Percentiles rank a stretch among this genome's conserved stretches.
phyloP scores from a whole-genome alignment of 2,113 vertebrate genomes.

The Amazona guildingii region DNA sequence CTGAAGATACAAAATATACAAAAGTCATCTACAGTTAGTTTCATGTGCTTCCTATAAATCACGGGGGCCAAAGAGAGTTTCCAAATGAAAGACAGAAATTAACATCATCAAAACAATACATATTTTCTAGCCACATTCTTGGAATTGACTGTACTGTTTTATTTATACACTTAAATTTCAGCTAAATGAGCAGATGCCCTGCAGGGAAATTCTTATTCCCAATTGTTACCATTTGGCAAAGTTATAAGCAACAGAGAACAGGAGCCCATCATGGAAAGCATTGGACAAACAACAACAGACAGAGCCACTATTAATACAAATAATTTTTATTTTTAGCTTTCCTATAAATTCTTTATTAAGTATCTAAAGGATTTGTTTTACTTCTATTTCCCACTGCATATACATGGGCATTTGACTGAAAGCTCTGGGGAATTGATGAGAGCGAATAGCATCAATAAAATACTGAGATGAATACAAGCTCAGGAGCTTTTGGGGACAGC shows the following conservation, averaged over 20 bases:
- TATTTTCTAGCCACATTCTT: conserved; percentile 30
- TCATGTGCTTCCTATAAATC: background rate
- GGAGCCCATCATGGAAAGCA: background rate
- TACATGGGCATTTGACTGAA: background rate
- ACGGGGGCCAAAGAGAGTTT: background rate
- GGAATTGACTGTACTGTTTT: background rate
- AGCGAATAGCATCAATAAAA: background rate
- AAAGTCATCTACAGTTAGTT: background rate
- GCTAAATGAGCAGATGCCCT: conserved; percentile 10
- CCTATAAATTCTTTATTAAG: conserved; percentile 8
- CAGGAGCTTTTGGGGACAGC: background rate
- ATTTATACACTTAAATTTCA: conserved; percentile 34
- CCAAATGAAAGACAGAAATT: conserved; percentile 39
- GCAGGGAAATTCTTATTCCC: conserved; percentile 15
- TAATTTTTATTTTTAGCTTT: conserved; percentile 42
- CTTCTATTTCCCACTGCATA: background rate
- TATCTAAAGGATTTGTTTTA: background rate
- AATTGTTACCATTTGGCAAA: conserved; percentile 38
- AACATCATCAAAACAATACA: conserved; percentile 8
- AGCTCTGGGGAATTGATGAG: background rate
- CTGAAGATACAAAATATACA: background rate
- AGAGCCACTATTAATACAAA: background rate
- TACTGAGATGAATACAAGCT: background rate
- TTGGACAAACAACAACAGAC: background rate
- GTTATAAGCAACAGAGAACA: background rate